Percentiles rank a stretch among this genome's conserved stretches.
Conservation (phyloP, 2,888 invertebrate genomes). For the Chymomyza procnemis region DNA sequence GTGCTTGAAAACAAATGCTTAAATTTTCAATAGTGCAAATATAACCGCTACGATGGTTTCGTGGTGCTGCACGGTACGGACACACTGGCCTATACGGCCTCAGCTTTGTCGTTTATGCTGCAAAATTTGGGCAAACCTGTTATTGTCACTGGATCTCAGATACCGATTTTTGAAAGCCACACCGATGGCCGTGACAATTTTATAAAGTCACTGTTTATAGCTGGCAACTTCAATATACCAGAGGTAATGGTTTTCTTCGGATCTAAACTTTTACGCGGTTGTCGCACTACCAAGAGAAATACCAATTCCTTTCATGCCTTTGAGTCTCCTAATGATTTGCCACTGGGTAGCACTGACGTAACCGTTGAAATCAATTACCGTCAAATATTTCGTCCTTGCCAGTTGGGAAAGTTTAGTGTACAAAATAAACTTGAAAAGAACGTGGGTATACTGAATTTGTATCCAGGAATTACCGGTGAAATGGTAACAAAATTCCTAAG, state of each 20-base stretch:
- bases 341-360: constrained; percentile 89
- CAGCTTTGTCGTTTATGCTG: constrained; percentile 96
- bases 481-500: constrained; percentile 85
- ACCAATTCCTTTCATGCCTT: constrained; percentile 74
- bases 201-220: constrained; percentile 90
- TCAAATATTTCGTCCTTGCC: constrained; percentile 81
- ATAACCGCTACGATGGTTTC: constrained; percentile 92
- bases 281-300: constrained; percentile 79
- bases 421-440: constrained; percentile 87
- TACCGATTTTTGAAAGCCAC: constrained; percentile 94
- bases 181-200: constrained; percentile 97
- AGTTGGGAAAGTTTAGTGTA: constrained; percentile 83
- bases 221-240: constrained; percentile 91
- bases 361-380: constrained; percentile 81
- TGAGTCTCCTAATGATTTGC: constrained; percentile 87
- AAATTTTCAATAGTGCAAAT: constrained; percentile 82
- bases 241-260: constrained; percentile 97
- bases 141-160: constrained; percentile 95
- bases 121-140: constrained; percentile 95
- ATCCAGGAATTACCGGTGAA: constrained; percentile 91
- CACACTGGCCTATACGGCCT: constrained; percentile 95
- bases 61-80: constrained; percentile 97
- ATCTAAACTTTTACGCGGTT: constrained; percentile 91
- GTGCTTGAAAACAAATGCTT: no score
- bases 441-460: constrained; percentile 91